Percentiles rank a stretch among this genome's conserved stretches.
phyloP scores from a whole-genome alignment of 2,888 invertebrate genomes.

The Myopa tessellatipennis region DNA sequence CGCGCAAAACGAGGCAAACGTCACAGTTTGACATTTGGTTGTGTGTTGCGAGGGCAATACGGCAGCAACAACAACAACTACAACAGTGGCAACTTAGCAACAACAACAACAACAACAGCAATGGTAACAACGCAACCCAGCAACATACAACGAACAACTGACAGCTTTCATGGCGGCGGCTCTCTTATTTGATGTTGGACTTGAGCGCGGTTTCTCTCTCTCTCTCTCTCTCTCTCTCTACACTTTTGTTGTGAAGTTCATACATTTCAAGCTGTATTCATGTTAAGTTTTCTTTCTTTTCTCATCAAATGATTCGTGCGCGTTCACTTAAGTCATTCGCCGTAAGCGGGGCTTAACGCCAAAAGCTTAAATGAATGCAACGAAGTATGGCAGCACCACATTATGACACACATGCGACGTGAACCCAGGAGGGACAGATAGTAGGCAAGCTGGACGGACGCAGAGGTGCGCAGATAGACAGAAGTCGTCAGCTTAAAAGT shows the following conservation, averaged over 20 bases:
- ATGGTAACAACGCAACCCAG: background rate
- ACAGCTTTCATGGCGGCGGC: slow-evolving; percentile 30
- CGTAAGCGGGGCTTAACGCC: slow-evolving; percentile 32
- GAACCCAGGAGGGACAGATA: background rate
- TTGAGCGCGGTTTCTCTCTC: background rate
- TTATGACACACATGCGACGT: slow-evolving; percentile 1
- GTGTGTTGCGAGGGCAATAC: background rate
- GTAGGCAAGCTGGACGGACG: background rate
- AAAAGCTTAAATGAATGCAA: slow-evolving; percentile 31
- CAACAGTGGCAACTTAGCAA: background rate
- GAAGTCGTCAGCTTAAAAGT: slow-evolving; percentile 8
- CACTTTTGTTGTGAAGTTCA: too few relatives aligned
- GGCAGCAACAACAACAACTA: background rate
- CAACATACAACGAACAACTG: background rate
- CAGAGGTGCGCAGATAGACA: background rate
- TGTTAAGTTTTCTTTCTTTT: background rate
- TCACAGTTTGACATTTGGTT: slow-evolving; percentile 29
- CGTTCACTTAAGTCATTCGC: slow-evolving; percentile 17
- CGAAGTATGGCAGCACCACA: slow-evolving; percentile 31
- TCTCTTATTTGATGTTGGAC: slow-evolving; percentile 21
- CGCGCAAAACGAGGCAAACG: slow-evolving; percentile 31
- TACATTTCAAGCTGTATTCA: background rate
- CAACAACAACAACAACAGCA: background rate
- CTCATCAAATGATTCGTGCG: slow-evolving; percentile 9
- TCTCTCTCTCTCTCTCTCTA: too few relatives aligned